A percentile compares a stretch with the other conserved stretches of the same genome.
phyloP scores from a whole-genome alignment of 2,113 vertebrate species.

The Gymnogyps californianus region DNA sequence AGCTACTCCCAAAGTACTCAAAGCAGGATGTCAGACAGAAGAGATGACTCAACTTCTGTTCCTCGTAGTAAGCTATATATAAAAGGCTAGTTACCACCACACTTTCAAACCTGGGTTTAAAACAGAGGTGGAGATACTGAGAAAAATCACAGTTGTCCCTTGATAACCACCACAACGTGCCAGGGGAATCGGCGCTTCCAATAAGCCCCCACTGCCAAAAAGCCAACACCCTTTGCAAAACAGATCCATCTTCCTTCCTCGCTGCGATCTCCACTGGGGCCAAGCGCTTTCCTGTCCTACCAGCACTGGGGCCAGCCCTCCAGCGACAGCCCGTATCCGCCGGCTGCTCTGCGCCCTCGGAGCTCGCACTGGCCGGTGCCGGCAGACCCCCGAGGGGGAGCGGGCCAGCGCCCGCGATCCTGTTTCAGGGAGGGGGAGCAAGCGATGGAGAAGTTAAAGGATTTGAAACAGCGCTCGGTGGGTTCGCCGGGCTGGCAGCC shows the following conservation, averaged over 20 bases:
- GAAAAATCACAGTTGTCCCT: background rate
- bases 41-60: conserved; percentile 51
- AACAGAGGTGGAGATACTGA: background rate
- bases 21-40: conserved; percentile 7
- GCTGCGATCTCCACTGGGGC: background rate
- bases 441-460: background rate
- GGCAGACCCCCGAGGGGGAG: background rate
- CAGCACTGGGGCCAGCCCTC: background rate
- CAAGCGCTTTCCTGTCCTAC: background rate
- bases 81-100: background rate
- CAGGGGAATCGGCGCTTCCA: background rate
- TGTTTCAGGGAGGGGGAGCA: too few relatives aligned
- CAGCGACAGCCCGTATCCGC: background rate
- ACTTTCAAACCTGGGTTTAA: background rate
- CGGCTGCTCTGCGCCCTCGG: background rate
- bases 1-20: background rate
- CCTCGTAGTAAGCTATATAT: background rate
- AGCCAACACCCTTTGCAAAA: background rate
- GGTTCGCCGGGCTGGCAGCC: background rate
- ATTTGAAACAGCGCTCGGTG: too few relatives aligned
- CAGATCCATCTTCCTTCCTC: background rate
- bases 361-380: background rate
- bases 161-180: background rate
- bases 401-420: accelerated
- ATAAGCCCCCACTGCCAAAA: background rate